Evolutionary conservation across 2,113 vertebrate genomes (phyloP), one percentile per base, ranked within the genome.

Genomic region (Phrynosoma blainvillii): DNA sequence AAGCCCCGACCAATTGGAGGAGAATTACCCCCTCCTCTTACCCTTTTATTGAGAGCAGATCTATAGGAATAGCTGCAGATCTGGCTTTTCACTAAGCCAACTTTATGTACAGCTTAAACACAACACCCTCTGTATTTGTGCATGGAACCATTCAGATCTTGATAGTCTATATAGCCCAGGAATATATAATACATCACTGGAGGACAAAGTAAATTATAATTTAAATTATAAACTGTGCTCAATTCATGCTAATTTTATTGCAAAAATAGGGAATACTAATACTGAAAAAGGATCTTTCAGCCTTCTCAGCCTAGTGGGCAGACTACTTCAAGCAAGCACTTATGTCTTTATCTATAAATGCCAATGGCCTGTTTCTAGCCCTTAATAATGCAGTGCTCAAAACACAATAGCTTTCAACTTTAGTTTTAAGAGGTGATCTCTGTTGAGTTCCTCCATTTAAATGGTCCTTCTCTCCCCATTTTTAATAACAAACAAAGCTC

Each of bases 41-140:
- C 92, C 93, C 92, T 93, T 36, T 96, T 95, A 96, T 96, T 94
- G 95, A 96, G 95, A 96, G 95, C 96, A 96, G 96, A 96, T 95
- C 95, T 54, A 91, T 91, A 93, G 93, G 83, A 95, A 94, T 90
- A 85, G 95, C 92, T 93, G 89, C 94, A 96, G 93, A 95, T 94
- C 94, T 95, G 94, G 93, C 92, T 95, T 96, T 95, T 95, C 93
- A 96, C 93, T 95, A 94, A 96, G 95, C 93, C 95, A 96, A 94
- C 94, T 96, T 96, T 95, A 95, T 96, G 94, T 94, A 92, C 92
- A 95, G 96, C 95, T 95, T 95, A 93, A 96, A 96, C 89, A 93
- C 62, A 84, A 89, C 79, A 89, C 87, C 89, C 36, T 82, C 84
- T 68, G n/a, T 70, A 11, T 83, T 68, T 56, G 59, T 56, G 87